Evolutionary conservation across 1,140 invertebrate genomes (phyloP).

Genomic region (Habropoda laboriosa): DNA sequence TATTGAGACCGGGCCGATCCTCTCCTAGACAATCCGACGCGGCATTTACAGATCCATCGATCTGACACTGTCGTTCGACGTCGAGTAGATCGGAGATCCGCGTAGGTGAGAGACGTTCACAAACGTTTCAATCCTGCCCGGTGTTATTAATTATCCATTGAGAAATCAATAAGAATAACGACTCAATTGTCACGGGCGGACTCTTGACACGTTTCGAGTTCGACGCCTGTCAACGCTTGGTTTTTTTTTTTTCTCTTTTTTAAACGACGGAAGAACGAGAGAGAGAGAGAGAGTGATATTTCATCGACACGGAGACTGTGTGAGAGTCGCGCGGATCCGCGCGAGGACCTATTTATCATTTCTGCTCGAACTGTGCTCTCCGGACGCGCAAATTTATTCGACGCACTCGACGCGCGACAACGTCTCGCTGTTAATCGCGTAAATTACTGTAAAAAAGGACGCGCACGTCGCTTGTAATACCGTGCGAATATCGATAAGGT

Average conservation of each 20-base stretch:
- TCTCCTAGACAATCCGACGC: constrained; percentile 65
- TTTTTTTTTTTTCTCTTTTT: too few relatives aligned
- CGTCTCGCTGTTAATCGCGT: constrained; percentile 13
- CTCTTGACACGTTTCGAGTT: neutral
- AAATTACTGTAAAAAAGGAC: constrained; percentile 19
- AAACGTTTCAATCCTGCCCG: constrained; percentile 63
- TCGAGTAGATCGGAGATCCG: constrained; percentile 25
- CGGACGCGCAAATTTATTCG: neutral
- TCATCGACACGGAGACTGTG: too few relatives aligned
- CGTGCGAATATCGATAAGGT: neutral
- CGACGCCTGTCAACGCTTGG: constrained; percentile 10
- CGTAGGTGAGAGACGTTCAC: constrained; percentile 49
- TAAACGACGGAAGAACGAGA: neutral
- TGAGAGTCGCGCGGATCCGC: neutral
- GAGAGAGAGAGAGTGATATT: too few relatives aligned
- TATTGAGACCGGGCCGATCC: constrained; percentile 58
- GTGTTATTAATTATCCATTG: constrained; percentile 65
- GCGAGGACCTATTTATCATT: constrained; percentile 5
- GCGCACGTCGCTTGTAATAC: neutral
- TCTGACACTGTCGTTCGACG: constrained; percentile 63
- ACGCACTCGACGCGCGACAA: neutral
- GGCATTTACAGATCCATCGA: constrained; percentile 69
- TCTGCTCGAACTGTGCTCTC: constrained; percentile 4
- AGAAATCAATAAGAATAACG: constrained; percentile 43
- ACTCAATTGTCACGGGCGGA: constrained; percentile 28